A percentile compares a stretch with the other conserved stretches of the same genome.
Evolutionary conservation across 2,888 invertebrate species (phyloP).

Genomic region (Sialis fuliginosa): DNA sequence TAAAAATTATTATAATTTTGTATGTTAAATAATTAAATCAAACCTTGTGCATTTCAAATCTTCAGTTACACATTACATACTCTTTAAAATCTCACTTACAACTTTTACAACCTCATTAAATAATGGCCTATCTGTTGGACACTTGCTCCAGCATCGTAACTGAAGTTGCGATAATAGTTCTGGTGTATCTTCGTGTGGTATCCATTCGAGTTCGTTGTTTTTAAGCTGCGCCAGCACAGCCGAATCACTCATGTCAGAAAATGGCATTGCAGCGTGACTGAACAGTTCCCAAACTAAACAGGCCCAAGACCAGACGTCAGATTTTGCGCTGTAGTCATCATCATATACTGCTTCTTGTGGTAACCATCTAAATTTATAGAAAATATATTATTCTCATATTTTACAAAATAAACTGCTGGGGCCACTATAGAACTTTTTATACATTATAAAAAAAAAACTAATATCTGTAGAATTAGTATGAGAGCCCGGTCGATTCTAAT

Average conservation of each 20-base stretch:
- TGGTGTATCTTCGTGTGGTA: constrained; percentile 40
- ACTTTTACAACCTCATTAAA: constrained; percentile 39
- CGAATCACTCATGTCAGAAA: constrained; percentile 57
- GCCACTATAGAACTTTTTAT: constrained; percentile 48
- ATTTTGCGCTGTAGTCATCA: constrained; percentile 81
- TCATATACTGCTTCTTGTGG: constrained; percentile 78
- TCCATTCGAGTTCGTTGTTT: constrained; percentile 47
- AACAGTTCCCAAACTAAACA: constrained; percentile 83
- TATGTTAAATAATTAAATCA: too few species aligned
- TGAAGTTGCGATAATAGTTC: constrained; percentile 40
- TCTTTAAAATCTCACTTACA: constrained; percentile 29
- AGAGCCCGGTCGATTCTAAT: too few species aligned
- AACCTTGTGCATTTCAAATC: too few species aligned
- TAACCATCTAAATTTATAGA: constrained; percentile 45
- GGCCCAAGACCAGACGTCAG: constrained; percentile 84
- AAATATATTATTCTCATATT: too few species aligned
- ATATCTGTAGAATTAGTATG: not conserved
- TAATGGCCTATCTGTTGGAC: constrained; percentile 49
- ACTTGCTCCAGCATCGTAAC: constrained; percentile 43
- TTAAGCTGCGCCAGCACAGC: constrained; percentile 48
- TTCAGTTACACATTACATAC: constrained; percentile 16
- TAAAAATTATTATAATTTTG: too few species aligned
- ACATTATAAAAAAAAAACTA: constrained; percentile 9
- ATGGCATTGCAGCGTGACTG: constrained; percentile 59
- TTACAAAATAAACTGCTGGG: too few species aligned